Percentiles rank a stretch among this genome's conserved stretches.
Conservation (phyloP, 2,113 vertebrate genomes). For the Sinocyclocheilus anshuiensis region DNA sequence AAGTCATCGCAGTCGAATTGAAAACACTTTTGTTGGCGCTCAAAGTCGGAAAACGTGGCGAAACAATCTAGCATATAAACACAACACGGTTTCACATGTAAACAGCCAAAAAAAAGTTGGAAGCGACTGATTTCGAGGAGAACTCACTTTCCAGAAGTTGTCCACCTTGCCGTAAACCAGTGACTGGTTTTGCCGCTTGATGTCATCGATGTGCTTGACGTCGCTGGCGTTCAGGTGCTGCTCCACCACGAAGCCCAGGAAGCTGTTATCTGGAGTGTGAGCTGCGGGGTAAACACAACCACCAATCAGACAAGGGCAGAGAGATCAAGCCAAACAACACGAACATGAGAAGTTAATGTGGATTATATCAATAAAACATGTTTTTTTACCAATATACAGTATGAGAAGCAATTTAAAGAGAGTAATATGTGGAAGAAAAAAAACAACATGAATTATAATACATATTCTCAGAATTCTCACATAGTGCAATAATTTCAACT, state of each 20-base stretch:
- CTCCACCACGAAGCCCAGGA: constrained; percentile 98
- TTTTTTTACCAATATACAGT: no score
- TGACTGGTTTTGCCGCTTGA: constrained; percentile 98
- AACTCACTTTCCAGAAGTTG: constrained; percentile 97
- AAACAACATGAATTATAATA: background rate
- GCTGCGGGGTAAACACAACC: constrained; percentile 71
- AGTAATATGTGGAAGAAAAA: background rate
- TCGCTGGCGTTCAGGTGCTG: constrained; percentile 98
- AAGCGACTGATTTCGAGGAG: background rate
- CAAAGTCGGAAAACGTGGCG: background rate
- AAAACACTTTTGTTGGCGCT: constrained; percentile 14
- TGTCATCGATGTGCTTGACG: constrained; percentile 91
- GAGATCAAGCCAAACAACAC: background rate
- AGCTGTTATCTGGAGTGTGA: constrained; percentile 98
- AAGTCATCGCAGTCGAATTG: background rate
- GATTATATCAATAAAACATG: no score
- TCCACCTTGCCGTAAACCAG: constrained; percentile 98
- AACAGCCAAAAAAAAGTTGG: background rate
- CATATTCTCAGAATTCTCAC: background rate
- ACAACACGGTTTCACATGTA: background rate
- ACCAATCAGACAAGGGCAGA: constrained; percentile 1
- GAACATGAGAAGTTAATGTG: no score
- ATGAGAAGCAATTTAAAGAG: no score
- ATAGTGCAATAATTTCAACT: background rate
- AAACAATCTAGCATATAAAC: background rate